phyloP scores from a whole-genome alignment of 2,113 vertebrate genomes.

The Mesoclemmys tuberculata region DNA sequence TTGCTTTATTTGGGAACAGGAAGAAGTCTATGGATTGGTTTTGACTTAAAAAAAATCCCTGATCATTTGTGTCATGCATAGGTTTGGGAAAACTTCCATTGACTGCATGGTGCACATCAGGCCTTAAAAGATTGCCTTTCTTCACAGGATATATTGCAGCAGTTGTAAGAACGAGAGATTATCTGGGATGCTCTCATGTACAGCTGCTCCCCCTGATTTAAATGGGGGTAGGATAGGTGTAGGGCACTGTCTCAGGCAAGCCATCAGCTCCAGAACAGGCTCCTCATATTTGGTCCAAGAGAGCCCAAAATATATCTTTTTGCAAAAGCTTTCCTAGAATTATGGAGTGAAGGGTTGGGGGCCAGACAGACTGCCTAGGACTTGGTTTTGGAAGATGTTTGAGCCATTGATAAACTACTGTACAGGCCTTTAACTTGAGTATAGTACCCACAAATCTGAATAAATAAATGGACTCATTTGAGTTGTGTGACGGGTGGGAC shows the following conservation, averaged over 20 bases:
- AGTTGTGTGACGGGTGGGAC: neutral
- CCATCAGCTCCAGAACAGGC: neutral
- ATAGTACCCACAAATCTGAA: neutral
- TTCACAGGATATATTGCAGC: neutral
- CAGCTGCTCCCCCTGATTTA: neutral
- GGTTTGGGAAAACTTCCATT: neutral
- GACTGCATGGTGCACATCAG: rapidly evolving
- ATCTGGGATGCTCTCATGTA: neutral
- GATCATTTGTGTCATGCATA: neutral
- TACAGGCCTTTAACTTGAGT: neutral
- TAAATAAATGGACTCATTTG: neutral
- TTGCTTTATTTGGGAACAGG: neutral
- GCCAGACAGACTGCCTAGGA: neutral
- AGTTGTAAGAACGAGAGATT: no score
- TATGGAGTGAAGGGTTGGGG: neutral
- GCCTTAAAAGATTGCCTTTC: neutral
- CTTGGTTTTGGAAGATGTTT: constrained; percentile 24
- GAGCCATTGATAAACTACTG: neutral
- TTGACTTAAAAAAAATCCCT: rapidly evolving
- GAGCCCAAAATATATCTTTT: rapidly evolving
- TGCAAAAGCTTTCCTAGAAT: neutral
- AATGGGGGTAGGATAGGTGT: rapidly evolving
- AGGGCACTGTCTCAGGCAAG: neutral
- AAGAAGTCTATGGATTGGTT: rapidly evolving
- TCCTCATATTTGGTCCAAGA: rapidly evolving